Conservation (phyloP, 1,140 invertebrate species). For the Ips typographus region DNA sequence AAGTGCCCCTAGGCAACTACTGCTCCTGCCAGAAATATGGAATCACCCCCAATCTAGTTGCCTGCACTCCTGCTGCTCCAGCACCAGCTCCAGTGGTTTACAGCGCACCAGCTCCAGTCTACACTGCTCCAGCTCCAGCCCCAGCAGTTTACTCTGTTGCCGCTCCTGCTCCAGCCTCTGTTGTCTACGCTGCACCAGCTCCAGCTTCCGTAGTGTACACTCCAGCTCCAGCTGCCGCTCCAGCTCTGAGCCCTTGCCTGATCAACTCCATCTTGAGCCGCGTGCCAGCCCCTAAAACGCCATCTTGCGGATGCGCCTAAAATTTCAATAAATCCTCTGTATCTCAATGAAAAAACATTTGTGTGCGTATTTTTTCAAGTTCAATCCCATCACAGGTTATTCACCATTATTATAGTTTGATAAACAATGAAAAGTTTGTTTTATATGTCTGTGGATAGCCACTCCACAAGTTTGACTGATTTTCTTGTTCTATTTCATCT, state of each 20-base stretch:
- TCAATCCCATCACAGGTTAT: no score
- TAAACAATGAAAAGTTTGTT: no score
- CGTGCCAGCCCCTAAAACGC: neutral
- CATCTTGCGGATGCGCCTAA: constrained; percentile 5
- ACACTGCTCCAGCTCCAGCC: neutral
- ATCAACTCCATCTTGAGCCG: neutral
- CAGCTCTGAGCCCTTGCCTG: neutral
- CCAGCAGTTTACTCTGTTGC: neutral
- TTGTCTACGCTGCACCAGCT: no score
- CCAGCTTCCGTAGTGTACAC: no score
- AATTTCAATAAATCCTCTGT: neutral
- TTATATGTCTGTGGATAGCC: no score
- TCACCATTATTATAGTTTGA: no score
- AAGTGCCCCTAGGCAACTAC: constrained; percentile 22
- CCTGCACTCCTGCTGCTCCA: neutral
- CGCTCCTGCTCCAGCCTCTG: neutral
- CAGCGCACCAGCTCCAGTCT: neutral
- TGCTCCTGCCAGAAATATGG: constrained; percentile 28
- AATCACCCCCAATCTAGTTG: constrained; percentile 11
- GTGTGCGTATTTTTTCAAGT: no score
- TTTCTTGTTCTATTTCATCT: no score
- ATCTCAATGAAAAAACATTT: no score
- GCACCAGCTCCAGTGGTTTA: constrained; percentile 2
- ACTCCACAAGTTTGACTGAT: no score
- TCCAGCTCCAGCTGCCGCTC: neutral